Percentiles rank a stretch among this genome's conserved stretches.
These are phyloP conservation scores for Melanogrammus aeglefinus DNA, from an alignment of 2,797 vertebrate genomes.

Conservation along the genomic window DNA sequence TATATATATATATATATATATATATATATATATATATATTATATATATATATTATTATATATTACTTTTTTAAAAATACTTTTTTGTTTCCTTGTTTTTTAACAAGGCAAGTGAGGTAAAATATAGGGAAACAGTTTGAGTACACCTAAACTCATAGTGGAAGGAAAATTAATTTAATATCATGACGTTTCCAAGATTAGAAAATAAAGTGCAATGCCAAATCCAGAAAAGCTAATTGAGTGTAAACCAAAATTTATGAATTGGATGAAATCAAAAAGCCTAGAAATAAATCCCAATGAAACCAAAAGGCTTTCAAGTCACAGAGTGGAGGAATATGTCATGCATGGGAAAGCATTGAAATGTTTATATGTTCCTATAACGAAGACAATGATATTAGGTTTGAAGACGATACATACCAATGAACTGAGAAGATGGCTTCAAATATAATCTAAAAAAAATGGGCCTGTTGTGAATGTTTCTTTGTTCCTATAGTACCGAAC, in stretches of 20 bases:
- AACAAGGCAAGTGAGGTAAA: conserved; percentile 62
- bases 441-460: neutral
- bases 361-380: neutral
- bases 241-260: conserved; percentile 7
- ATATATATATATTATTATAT: conserved; percentile 12
- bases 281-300: neutral
- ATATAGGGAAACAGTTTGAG: conserved; percentile 59
- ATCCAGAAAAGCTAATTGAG: conserved; percentile 21
- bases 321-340: neutral
- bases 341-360: neutral
- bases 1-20: too few relatives aligned
- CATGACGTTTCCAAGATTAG: neutral
- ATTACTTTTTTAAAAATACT: conserved; percentile 62
- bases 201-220: conserved; percentile 62
- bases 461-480: neutral
- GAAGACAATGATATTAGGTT: neutral
- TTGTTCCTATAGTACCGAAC: neutral
- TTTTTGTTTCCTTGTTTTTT: conserved; percentile 29
- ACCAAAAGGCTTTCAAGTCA: neutral
- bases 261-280: neutral
- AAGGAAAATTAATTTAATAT: neutral
- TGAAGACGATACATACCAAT: neutral
- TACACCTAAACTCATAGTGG: conserved; percentile 62
- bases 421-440: neutral
- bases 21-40: too few relatives aligned